Percentiles rank a stretch among this genome's conserved stretches.
Conservation (phyloP, 2,888 invertebrate genomes). For the Digitonthophagus gazella region DNA sequence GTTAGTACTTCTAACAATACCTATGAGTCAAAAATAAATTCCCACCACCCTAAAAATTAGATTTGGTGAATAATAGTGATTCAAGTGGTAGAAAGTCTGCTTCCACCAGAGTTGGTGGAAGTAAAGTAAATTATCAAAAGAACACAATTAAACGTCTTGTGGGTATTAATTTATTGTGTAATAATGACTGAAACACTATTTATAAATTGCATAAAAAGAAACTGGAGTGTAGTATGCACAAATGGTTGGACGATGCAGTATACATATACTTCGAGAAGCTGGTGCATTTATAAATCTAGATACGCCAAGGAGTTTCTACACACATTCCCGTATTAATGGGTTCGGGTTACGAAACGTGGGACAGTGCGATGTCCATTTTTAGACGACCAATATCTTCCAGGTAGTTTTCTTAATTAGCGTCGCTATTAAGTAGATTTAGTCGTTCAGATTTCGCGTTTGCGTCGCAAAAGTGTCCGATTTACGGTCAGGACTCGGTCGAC, state of each 20-base stretch:
- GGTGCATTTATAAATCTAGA: slow-evolving; percentile 10
- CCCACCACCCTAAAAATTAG: neutral
- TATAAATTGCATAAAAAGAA: too few relatives aligned
- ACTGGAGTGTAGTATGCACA: too few relatives aligned
- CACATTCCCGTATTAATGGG: slow-evolving; percentile 5
- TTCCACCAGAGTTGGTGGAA: neutral
- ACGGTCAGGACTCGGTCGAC: neutral
- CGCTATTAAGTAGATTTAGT: neutral
- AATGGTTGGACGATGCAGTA: too few relatives aligned
- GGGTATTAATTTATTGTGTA: too few relatives aligned
- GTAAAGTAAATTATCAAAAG: neutral
- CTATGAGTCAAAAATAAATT: neutral
- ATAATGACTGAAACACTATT: too few relatives aligned
- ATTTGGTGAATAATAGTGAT: too few relatives aligned
- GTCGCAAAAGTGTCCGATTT: neutral
- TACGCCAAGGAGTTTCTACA: slow-evolving; percentile 5
- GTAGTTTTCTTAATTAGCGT: neutral
- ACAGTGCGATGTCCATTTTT: neutral
- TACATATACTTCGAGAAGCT: neutral
- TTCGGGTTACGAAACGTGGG: neutral
- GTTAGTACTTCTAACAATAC: neutral
- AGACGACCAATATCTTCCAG: neutral
- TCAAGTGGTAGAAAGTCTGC: too few relatives aligned
- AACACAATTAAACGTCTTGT: neutral
- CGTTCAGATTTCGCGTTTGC: neutral